Conservation (phyloP, 1,140 invertebrate species). For the Drosophila subpulchrella region DNA sequence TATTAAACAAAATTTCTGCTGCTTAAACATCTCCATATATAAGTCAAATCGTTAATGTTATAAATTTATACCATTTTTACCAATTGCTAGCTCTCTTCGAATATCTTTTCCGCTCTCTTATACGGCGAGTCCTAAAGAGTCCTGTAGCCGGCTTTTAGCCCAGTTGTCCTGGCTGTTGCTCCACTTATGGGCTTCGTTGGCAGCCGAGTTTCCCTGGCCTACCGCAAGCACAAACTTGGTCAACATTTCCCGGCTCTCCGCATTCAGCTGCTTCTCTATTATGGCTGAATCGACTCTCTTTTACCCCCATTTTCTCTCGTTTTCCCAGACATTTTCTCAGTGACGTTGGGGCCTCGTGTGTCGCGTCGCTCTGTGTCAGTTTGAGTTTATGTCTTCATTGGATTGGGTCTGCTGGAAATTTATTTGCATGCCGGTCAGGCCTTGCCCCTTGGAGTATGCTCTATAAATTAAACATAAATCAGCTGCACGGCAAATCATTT, state of each 20-base stretch:
- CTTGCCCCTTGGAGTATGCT: constrained; percentile 51
- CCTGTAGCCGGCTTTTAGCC: constrained; percentile 40
- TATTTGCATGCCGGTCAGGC: constrained; percentile 81
- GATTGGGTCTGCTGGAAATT: constrained; percentile 61
- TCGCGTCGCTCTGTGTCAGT: constrained; percentile 39
- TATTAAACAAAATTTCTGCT: background rate
- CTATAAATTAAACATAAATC: constrained; percentile 82
- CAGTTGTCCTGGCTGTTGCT: constrained; percentile 50
- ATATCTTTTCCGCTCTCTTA: background rate
- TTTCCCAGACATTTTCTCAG: constrained; percentile 7
- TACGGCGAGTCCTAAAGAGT: background rate
- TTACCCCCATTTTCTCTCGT: constrained; percentile 1
- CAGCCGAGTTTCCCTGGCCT: constrained; percentile 42
- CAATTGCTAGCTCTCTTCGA: background rate
- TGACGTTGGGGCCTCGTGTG: constrained; percentile 20
- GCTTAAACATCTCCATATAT: background rate
- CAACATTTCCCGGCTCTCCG: constrained; percentile 22
- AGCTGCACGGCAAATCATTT: constrained; percentile 78
- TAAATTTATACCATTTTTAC: constrained; percentile 8
- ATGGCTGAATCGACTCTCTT: constrained; percentile 14
- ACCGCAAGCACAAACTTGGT: constrained; percentile 73
- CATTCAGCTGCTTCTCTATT: constrained; percentile 46
- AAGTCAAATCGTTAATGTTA: background rate
- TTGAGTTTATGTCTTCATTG: constrained; percentile 77
- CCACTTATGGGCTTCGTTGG: constrained; percentile 45